A percentile compares a stretch with the other conserved stretches of the same genome.
Conservation (phyloP, 2,113 vertebrate genomes). For the Parus major region DNA sequence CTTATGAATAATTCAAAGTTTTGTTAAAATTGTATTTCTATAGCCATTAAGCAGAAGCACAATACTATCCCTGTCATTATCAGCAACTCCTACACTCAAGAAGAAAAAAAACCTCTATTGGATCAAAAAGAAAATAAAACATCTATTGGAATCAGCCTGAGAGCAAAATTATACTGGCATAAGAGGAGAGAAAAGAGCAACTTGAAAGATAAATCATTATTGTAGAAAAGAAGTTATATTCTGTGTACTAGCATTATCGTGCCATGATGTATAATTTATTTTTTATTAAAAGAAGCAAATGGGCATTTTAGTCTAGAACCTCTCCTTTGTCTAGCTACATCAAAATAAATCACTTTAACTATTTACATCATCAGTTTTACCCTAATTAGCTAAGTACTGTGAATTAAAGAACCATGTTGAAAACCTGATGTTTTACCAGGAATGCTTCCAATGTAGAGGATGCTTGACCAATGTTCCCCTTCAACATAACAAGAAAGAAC, state of each 20-base stretch:
- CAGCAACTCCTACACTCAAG: background rate
- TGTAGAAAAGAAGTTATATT: background rate
- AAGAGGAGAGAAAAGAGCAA: background rate
- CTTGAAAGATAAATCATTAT: background rate
- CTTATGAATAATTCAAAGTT: background rate
- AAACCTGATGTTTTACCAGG: background rate
- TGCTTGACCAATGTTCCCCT: background rate
- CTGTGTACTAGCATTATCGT: background rate
- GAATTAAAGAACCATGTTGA: background rate
- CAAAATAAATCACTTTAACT: background rate
- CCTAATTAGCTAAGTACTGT: background rate
- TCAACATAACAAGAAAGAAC: background rate
- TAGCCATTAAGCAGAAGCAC: background rate
- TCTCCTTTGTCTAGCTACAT: background rate
- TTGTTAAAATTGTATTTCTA: background rate
- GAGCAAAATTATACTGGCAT: background rate
- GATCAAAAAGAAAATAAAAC: background rate
- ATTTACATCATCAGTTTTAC: background rate
- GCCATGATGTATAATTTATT: background rate
- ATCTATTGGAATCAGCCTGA: background rate
- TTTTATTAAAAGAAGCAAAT: background rate
- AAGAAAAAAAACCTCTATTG: background rate
- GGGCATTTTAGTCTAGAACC: background rate
- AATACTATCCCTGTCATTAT: background rate
- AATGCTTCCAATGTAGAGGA: background rate